These are phyloP conservation scores for Oscheius sp. DNA, from an alignment of 2,888 invertebrate species.

Conservation along the genomic window DNA sequence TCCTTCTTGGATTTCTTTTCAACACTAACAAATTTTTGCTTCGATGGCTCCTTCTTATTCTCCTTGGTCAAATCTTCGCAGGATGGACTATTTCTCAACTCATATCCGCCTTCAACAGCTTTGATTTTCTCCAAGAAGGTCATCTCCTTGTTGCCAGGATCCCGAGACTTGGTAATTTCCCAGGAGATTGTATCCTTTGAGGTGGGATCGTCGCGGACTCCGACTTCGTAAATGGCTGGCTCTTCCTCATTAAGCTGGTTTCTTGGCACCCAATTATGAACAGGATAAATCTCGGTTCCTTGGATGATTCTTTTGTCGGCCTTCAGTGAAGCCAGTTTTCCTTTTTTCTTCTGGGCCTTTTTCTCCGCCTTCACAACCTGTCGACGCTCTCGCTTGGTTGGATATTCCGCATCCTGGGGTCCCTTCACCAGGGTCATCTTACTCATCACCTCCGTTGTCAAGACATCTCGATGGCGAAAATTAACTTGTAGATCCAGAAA, in stretches of 20 bases:
- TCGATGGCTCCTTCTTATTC: neutral
- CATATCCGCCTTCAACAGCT: no score
- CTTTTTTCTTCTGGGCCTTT: neutral
- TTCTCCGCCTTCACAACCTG: neutral
- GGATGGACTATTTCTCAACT: no score
- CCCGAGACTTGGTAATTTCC: no score
- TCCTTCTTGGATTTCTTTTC: no score
- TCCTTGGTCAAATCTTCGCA: neutral
- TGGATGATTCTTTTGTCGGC: neutral
- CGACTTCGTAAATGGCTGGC: neutral
- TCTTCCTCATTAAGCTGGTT: neutral
- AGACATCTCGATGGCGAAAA: neutral
- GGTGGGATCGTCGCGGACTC: constrained; percentile 1
- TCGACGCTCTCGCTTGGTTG: neutral
- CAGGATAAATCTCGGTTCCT: neutral
- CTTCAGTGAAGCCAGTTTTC: neutral
- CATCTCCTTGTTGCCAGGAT: no score
- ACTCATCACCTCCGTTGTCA: neutral
- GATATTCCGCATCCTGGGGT: neutral
- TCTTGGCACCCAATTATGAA: neutral
- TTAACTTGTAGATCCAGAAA: constrained; percentile 1
- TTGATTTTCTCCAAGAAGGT: no score
- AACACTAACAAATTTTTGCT: no score
- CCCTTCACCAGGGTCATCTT: constrained; percentile 1
- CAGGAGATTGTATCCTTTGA: neutral